These are phyloP conservation scores for Chaetodon trifascialis DNA, from an alignment of 2,113 vertebrate genomes.

Conservation along the genomic window DNA sequence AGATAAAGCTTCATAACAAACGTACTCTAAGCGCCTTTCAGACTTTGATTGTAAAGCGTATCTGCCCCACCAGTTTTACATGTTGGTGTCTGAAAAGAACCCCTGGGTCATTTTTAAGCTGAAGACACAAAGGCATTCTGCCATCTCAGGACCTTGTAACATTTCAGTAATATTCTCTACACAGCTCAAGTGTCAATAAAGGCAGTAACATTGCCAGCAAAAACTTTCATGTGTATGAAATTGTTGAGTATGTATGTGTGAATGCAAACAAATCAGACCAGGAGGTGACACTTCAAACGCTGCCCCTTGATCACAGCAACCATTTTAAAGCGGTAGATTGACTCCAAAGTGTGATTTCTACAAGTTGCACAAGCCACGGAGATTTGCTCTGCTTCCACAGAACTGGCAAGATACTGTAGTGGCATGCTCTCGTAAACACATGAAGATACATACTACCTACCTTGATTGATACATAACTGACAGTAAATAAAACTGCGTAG, in stretches of 20 bases:
- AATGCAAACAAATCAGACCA: not conserved
- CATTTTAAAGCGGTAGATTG: not conserved
- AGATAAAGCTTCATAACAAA: slow-evolving; percentile 16
- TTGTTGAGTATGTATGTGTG: not conserved
- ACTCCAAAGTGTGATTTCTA: not conserved
- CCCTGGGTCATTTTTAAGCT: not conserved
- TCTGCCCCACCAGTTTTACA: slow-evolving; percentile 1
- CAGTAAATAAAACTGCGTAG: too few species aligned
- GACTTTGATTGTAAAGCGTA: not conserved
- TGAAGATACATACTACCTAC: not conserved
- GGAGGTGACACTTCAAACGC: not conserved
- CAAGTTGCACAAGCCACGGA: too few species aligned
- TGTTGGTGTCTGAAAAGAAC: not conserved
- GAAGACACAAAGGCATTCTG: not conserved
- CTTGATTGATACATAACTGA: too few species aligned
- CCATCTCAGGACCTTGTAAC: not conserved
- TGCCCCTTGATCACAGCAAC: not conserved
- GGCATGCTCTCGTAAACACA: not conserved
- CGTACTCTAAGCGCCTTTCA: not conserved
- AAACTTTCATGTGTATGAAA: not conserved
- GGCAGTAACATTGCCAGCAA: not conserved
- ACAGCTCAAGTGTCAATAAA: not conserved
- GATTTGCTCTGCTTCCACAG: too few species aligned
- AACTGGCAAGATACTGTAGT: too few species aligned
- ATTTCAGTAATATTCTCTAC: not conserved